Evolutionary conservation across 2,888 invertebrate species (phyloP).

Genomic region (Scotopteryx bipunctaria): DNA sequence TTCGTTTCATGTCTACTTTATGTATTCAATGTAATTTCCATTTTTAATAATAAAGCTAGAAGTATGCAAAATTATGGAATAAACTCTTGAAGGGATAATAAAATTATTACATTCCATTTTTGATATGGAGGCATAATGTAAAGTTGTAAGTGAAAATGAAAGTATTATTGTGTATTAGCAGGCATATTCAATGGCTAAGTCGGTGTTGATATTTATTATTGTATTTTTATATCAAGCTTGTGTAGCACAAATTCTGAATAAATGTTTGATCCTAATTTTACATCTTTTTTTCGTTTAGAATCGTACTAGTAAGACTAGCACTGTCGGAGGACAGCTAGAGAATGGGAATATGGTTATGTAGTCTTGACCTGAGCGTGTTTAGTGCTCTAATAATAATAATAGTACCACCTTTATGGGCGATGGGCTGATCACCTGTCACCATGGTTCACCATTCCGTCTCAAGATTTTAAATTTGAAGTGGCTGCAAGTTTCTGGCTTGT

Average conservation of each 20-base stretch:
- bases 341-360: too few species aligned
- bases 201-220: conserved; percentile 81
- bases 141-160: conserved; percentile 67
- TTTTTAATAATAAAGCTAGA: conserved; percentile 9
- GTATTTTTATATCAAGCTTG: conserved; percentile 83
- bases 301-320: too few species aligned
- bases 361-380: too few species aligned
- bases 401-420: too few species aligned
- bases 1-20: conserved; percentile 27
- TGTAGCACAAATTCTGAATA: conserved; percentile 83
- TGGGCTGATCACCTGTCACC: too few species aligned
- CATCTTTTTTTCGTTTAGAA: conserved; percentile 2
- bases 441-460: too few species aligned
- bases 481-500: too few species aligned
- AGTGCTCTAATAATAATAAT: too few species aligned
- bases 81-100: conserved; percentile 14
- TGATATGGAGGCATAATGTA: conserved; percentile 48
- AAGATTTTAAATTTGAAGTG: too few species aligned
- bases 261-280: conserved; percentile 69
- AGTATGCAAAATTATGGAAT: conserved; percentile 15
- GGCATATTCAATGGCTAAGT: conserved; percentile 73
- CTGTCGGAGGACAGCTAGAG: too few species aligned
- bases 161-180: conserved; percentile 80
- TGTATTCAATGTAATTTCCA: conserved; percentile 19
- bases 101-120: conserved; percentile 57